Evolutionary conservation across 1,140 invertebrate species (phyloP).

Genomic region (Neodiprion virginianus): DNA sequence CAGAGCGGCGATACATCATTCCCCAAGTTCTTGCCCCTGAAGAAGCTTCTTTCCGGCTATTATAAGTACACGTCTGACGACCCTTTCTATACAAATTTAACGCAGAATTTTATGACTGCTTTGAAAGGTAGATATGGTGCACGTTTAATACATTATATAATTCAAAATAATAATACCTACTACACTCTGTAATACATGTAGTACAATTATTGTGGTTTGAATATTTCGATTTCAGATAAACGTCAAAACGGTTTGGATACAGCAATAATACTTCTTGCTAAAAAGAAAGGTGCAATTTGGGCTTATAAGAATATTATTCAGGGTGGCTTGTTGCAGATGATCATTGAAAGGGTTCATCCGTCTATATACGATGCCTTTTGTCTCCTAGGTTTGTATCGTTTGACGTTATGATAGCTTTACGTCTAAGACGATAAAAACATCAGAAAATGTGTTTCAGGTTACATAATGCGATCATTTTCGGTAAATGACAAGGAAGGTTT

Average conservation of each 20-base stretch:
- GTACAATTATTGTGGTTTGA: conserved; percentile 12
- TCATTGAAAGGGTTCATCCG: conserved; percentile 39
- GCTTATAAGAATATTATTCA: conserved; percentile 45
- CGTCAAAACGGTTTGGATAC: conserved; percentile 32
- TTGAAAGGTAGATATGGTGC: conserved; percentile 36
- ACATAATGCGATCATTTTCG: conserved; percentile 45
- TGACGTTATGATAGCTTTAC: too few species aligned
- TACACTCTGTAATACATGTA: conserved; percentile 17
- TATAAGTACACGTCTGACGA: conserved; percentile 39
- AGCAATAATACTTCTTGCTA: conserved; percentile 47
- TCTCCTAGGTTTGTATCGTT: conserved; percentile 43
- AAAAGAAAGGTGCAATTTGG: conserved; percentile 45
- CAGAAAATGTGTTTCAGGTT: conserved; percentile 34
- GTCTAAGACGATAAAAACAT: too few species aligned
- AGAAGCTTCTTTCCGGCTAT: conserved; percentile 34
- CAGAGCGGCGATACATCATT: conserved; percentile 12
- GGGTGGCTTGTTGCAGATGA: conserved; percentile 43
- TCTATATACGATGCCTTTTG: conserved; percentile 40
- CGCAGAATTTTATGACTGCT: conserved; percentile 32
- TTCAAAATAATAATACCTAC: conserved; percentile 11
- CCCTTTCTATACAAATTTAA: conserved; percentile 22
- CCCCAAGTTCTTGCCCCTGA: conserved; percentile 36
- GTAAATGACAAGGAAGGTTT: conserved; percentile 26
- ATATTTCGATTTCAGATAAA: conserved; percentile 28
- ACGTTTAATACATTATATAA: conserved; percentile 10